Base-by-base conservation (phyloP, 2,888 invertebrate genomes). In the Eristalis pertinax region DNA sequence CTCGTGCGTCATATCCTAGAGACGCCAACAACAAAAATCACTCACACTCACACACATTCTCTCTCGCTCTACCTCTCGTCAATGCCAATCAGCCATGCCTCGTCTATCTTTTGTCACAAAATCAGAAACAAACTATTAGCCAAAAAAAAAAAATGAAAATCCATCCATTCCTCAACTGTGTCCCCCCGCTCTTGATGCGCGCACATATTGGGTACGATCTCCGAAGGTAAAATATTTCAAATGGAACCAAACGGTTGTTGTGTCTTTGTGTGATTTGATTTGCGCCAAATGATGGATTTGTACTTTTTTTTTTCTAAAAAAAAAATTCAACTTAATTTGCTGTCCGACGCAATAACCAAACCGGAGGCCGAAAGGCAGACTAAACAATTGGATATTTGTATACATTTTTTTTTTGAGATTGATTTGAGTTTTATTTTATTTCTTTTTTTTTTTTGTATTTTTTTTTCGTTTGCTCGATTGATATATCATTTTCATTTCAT, bases 151-250 rank as follows among this genome's bases (percentile, higher is more conserved):
- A 89, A 77, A 85, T 74, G 68, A 69, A n/a, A 38, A 50, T 22
- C 38, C 50, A 50, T 19, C 74, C 80, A 85, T 64, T 69, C 68
- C 79, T 87, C 79, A 74, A 65, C 65, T 79, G 63, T 83, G 83
- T 78, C 73, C 80, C 85, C 63, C 80, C 60, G 73, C 84, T 84
- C 72, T 60, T 78, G 84, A 73, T 81, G 84, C 73, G 26, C 26
- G 64, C 76, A 91, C 90, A 90, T 3, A 24, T 90, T 92, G 92
- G 93, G 93, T 93, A 93, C 93, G 93, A 93, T 93, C 93, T 92
- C 89, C 90, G 90, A 93, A 93, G 93, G 93, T 93, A 93, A 93
- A 90, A 91, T 78, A 78, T 63, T 62, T 68, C 65, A 68, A 74
- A 64, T 50, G 38, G 29, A 72, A 35, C n/a, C 63, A 84, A 68